Conservation (phyloP, 1,140 invertebrate species). For the Macrobrachium nipponense region DNA sequence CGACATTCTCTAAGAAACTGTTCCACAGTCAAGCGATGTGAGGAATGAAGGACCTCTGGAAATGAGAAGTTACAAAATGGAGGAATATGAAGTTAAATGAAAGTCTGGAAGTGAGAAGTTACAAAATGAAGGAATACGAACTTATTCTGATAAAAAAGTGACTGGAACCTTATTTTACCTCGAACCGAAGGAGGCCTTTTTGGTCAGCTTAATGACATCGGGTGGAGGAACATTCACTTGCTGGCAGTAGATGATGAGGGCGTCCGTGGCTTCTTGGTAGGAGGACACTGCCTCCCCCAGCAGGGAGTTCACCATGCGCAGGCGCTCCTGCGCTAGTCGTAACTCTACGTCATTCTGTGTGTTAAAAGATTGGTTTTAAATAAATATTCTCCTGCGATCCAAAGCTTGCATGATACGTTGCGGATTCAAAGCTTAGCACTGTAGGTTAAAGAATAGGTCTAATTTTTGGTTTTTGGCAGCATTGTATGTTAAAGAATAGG, state of each 20-base stretch:
- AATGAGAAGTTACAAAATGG: background rate
- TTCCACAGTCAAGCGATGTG: no score
- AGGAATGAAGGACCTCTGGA: no score
- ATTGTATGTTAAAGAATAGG: no score
- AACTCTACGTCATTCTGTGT: slow-evolving; percentile 48
- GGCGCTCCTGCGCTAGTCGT: slow-evolving; percentile 37
- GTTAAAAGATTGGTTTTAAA: background rate
- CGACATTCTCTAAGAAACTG: no score
- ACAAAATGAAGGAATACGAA: background rate
- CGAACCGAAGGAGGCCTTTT: slow-evolving; percentile 45
- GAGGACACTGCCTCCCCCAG: slow-evolving; percentile 49
- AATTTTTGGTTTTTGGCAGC: no score
- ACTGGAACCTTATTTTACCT: background rate
- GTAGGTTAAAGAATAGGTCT: background rate
- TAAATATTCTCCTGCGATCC: background rate
- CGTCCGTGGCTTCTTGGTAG: slow-evolving; percentile 41
- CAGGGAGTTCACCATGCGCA: slow-evolving; percentile 39
- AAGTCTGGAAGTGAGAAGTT: background rate
- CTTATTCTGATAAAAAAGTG: no score
- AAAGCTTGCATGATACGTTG: no score
- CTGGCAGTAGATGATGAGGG: slow-evolving; percentile 46
- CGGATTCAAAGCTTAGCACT: no score
- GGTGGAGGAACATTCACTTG: slow-evolving; percentile 49
- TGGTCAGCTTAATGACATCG: slow-evolving; percentile 31
- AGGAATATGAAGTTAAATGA: background rate